phyloP scores from a whole-genome alignment of 2,888 invertebrate genomes.

The Zootermopsis nevadensis region DNA sequence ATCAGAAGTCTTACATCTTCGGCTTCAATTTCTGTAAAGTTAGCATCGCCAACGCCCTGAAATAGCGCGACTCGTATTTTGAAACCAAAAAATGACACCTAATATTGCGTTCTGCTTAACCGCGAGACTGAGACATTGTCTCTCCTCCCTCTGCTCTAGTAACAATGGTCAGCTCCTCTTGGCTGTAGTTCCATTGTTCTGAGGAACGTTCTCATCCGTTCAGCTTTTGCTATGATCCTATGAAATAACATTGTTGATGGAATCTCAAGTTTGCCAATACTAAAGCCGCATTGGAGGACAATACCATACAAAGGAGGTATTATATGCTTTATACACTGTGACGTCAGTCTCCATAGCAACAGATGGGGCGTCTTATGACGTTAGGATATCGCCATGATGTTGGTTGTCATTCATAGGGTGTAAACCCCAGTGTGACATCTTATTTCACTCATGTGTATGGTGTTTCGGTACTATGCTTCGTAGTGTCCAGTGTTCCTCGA shows the following conservation, averaged over 20 bases:
- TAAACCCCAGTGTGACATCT: neutral
- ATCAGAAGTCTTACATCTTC: too few species aligned
- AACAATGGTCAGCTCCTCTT: neutral
- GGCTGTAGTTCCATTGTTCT: slow-evolving; percentile 3
- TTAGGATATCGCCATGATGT: neutral
- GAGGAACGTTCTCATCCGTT: neutral
- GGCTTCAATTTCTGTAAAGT: too few species aligned
- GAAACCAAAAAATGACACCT: too few species aligned
- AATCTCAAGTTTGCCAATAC: slow-evolving; percentile 13
- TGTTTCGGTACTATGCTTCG: too few species aligned
- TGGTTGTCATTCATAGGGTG: neutral
- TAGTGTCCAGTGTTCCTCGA: too few species aligned
- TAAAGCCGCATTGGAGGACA: neutral
- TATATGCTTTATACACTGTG: neutral
- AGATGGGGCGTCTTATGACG: neutral
- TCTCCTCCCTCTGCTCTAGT: neutral
- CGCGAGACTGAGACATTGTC: neutral
- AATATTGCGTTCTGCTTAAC: too few species aligned
- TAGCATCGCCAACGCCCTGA: too few species aligned
- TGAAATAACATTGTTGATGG: slow-evolving; percentile 25
- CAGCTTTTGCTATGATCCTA: neutral
- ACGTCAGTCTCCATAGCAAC: neutral
- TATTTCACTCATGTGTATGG: neutral
- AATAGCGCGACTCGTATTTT: too few species aligned
- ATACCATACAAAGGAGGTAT: neutral